phyloP scores from a whole-genome alignment of 2,113 vertebrate genomes.

The Sceloporus tristichus region DNA sequence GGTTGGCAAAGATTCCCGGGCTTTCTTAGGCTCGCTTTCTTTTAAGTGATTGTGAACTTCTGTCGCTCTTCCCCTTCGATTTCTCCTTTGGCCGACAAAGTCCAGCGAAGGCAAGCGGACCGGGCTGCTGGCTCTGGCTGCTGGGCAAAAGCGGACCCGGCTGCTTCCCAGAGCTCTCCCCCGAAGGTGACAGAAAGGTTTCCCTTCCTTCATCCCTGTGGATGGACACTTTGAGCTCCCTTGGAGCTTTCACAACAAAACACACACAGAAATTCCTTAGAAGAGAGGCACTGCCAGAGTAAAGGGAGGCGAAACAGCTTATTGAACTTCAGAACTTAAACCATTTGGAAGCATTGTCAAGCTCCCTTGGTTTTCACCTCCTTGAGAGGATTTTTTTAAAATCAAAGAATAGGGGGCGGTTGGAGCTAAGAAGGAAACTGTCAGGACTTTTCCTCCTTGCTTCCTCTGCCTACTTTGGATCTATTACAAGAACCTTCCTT shows the following conservation, averaged over 20 bases:
- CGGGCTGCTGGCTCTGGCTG: no score
- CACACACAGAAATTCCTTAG: background rate
- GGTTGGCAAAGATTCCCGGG: no score
- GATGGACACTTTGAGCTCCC: no score
- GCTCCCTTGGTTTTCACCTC: slow-evolving; percentile 21
- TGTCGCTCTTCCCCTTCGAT: no score
- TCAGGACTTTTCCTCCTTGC: slow-evolving; percentile 53
- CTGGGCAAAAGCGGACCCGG: no score
- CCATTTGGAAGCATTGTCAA: slow-evolving; percentile 47
- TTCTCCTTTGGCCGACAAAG: no score
- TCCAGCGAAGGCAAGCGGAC: no score
- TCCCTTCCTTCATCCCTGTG: no score
- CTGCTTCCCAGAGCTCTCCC: no score
- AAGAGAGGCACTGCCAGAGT: slow-evolving; percentile 50
- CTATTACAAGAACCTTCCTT: slow-evolving; percentile 77
- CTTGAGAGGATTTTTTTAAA: background rate
- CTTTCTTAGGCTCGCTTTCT: no score
- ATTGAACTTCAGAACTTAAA: slow-evolving; percentile 51
- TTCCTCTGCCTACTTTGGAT: slow-evolving; percentile 71
- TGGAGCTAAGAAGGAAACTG: slow-evolving; percentile 66
- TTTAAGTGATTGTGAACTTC: no score
- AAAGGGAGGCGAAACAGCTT: slow-evolving; percentile 47
- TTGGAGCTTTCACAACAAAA: no score
- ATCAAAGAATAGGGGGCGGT: slow-evolving; percentile 40
- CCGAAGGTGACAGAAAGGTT: background rate